phyloP scores from a whole-genome alignment of 2,797 vertebrate genomes.

The Chloroceryle inda region DNA sequence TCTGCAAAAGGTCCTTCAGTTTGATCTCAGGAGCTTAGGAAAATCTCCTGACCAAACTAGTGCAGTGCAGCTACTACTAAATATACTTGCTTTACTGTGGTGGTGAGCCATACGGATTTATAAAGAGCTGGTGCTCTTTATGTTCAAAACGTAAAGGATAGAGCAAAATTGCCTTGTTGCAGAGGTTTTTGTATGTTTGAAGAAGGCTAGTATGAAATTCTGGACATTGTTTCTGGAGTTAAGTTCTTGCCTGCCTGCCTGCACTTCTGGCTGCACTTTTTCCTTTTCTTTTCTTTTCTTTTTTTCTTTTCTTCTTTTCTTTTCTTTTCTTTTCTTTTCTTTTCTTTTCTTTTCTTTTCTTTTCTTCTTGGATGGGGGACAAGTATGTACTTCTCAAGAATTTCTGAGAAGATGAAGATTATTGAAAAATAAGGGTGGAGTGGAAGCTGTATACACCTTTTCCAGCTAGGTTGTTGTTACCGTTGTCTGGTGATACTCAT shows the following conservation, averaged over 20 bases:
- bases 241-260: not conserved
- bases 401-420: not conserved
- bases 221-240: not conserved
- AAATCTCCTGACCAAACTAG: slow-evolving; percentile 41
- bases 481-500: not conserved
- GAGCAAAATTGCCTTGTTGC: not conserved
- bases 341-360: not conserved
- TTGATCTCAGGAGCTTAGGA: slow-evolving; percentile 33
- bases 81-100: not conserved
- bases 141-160: not conserved
- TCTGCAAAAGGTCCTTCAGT: not conserved
- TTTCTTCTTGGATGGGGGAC: not conserved
- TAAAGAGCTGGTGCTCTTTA: not conserved
- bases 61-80: not conserved
- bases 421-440: not conserved
- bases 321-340: accelerated
- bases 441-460: not conserved
- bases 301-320: no score
- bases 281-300: not conserved
- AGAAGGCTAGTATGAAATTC: not conserved
- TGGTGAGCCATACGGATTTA: not conserved
- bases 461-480: not conserved
- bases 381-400: not conserved
- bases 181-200: not conserved
- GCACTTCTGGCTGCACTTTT: not conserved